These are phyloP conservation scores for Rhagophthalmus giganteus DNA, from an alignment of 2,888 invertebrate genomes.

Conservation along the genomic window DNA sequence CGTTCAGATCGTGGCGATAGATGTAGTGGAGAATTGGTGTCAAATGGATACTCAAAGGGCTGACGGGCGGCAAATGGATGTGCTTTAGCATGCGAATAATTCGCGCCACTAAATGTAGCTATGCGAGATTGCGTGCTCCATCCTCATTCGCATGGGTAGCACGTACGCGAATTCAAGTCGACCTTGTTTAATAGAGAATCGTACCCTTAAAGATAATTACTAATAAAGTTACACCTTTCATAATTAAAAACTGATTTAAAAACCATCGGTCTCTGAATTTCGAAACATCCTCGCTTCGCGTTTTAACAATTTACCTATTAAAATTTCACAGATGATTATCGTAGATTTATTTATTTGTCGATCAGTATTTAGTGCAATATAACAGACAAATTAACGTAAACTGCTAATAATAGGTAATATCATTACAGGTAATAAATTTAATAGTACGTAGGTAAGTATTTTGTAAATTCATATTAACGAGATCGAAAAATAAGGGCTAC, in stretches of 20 bases:
- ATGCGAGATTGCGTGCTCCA: slow-evolving; percentile 35
- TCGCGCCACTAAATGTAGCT: slow-evolving; percentile 38
- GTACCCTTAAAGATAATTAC: slow-evolving; percentile 31
- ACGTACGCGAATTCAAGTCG: slow-evolving; percentile 37
- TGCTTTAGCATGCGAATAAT: slow-evolving; percentile 38
- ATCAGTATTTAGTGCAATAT: slow-evolving; percentile 19
- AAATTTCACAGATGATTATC: not conserved
- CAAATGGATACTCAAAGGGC: slow-evolving; percentile 43
- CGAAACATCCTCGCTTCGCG: not conserved
- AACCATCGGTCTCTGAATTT: slow-evolving; percentile 8
- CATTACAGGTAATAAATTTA: slow-evolving; percentile 14
- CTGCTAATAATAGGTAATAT: slow-evolving; percentile 24
- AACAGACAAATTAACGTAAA: slow-evolving; percentile 26
- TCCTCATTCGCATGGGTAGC: slow-evolving; percentile 39
- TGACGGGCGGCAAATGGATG: slow-evolving; percentile 40
- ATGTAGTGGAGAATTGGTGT: slow-evolving; percentile 44
- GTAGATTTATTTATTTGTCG: slow-evolving; percentile 18
- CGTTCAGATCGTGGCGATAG: slow-evolving; percentile 38
- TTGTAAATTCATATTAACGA: slow-evolving; percentile 3
- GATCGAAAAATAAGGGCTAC: slow-evolving; percentile 21
- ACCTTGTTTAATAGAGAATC: slow-evolving; percentile 36
- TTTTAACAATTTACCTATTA: not conserved
- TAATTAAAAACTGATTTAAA: slow-evolving; percentile 30
- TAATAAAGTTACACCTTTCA: slow-evolving; percentile 35
- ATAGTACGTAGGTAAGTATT: slow-evolving; percentile 10